A percentile compares a stretch with the other conserved stretches of the same genome.
Conservation (phyloP, 2,888 invertebrate species). For the Petrophora chlorosata region DNA sequence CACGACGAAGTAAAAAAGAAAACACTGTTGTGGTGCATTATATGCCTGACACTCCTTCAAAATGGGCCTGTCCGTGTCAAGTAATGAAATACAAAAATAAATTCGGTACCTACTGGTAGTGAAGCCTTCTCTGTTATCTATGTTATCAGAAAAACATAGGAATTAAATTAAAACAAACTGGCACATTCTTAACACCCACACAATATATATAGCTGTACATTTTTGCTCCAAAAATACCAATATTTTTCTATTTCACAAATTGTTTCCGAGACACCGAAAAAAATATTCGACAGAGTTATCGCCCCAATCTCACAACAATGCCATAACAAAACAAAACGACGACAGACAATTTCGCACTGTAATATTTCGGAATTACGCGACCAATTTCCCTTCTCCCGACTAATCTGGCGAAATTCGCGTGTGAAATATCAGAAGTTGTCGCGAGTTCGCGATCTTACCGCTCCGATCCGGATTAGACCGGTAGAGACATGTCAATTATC, state of each 20-base stretch:
- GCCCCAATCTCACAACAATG: constrained; percentile 15
- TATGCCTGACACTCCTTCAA: too few relatives aligned
- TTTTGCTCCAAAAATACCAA: not conserved
- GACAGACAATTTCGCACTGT: constrained; percentile 19
- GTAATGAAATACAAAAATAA: too few relatives aligned
- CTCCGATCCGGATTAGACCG: constrained; percentile 55
- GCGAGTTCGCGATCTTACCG: constrained; percentile 57
- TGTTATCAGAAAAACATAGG: too few relatives aligned
- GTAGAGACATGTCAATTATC: constrained; percentile 66
- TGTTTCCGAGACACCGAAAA: constrained; percentile 7
- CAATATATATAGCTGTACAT: not conserved
- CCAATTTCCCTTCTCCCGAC: constrained; percentile 44
- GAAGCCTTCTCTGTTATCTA: too few relatives aligned
- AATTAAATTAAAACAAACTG: too few relatives aligned
- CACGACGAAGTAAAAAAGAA: too few relatives aligned
- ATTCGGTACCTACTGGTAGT: too few relatives aligned
- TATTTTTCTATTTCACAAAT: constrained; percentile 3
- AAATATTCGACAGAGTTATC: constrained; percentile 11
- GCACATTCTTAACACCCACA: too few relatives aligned
- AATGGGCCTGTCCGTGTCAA: too few relatives aligned
- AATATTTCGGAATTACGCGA: constrained; percentile 26
- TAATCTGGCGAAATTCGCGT: constrained; percentile 53
- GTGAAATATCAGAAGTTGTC: constrained; percentile 72
- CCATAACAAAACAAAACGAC: constrained; percentile 13
- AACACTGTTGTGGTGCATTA: too few relatives aligned